Evolutionary conservation across 2,113 vertebrate species (phyloP).

Genomic region (Tragelaphus scriptus): DNA sequence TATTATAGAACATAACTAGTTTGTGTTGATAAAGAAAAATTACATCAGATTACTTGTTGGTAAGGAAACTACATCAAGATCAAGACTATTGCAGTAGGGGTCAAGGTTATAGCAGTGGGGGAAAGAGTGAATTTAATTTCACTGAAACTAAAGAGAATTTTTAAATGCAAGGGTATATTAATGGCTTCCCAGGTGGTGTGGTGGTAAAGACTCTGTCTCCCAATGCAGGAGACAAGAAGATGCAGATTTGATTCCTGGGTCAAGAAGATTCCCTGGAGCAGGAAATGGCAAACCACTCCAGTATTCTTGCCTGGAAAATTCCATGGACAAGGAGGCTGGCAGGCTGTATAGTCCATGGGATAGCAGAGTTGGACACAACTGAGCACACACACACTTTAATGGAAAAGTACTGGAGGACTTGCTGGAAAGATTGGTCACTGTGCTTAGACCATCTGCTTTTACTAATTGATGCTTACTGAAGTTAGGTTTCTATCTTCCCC

Average conservation of each 20-base stretch:
- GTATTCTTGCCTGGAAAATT: neutral
- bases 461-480: neutral
- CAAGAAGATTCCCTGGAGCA: neutral
- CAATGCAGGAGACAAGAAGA: neutral
- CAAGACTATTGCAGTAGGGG: neutral
- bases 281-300: neutral
- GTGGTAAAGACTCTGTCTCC: neutral
- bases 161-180: neutral
- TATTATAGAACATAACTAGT: neutral
- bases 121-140: neutral
- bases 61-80: neutral
- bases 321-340: neutral
- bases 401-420: neutral
- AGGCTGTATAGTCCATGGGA: neutral
- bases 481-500: neutral
- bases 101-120: neutral
- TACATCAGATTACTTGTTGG: neutral
- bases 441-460: neutral
- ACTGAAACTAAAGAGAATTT: neutral
- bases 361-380: neutral
- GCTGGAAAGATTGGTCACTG: neutral
- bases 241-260: neutral
- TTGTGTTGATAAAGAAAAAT: neutral
- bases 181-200: neutral
- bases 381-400: neutral